Evolutionary conservation across 2,113 vertebrate genomes (phyloP), one percentile per base, ranked within the genome.

Genomic region (Oreochromis spilurus): DNA sequence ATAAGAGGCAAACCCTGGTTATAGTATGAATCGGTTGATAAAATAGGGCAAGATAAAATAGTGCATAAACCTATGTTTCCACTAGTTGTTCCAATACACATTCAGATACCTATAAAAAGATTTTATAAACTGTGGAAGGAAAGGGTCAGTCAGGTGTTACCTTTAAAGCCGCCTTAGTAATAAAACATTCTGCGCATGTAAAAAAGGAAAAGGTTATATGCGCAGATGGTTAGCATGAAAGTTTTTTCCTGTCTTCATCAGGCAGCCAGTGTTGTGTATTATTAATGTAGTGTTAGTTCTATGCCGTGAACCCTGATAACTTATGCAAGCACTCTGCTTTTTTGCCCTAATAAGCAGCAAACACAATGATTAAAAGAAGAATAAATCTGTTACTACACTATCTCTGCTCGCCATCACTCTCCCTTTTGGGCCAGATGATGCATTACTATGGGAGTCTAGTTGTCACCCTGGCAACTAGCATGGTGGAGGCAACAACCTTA

Each of bases 381-480:
- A 87, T 60, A 81, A 60, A 80, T 85, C 62, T 84, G 70, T 84
- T 85, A 53, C 84, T 70, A 45, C 52, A 24, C 57, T 86, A 88
- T 92, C 87, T 89, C 84, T 78, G 55, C 84, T 81, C 85, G 54
- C 65, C 72, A 86, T 87, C 84, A 50, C 72, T 55, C 21, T 81
- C 45, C 79, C 84, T 86, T 50, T 86, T 29, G 84, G 92, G 89
- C 82, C 75, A 79, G 80, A 85, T 83, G 90, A 92, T 91, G 91
- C 85, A 84, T 92, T 83, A 36, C 88, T 88, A 87, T 90, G 87
- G 81, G 84, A 92, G 89, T 84, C 62, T 58, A 80, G 89, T 88
- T 90, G 93, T 96, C 91, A 92, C 94, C 94, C 62, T 91, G 89
- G 94, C 88, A 95, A 95, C 92, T 85, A 85, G 85, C 81, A 36